Conservation (phyloP, 2,113 vertebrate species). For the Silurus asotus region DNA sequence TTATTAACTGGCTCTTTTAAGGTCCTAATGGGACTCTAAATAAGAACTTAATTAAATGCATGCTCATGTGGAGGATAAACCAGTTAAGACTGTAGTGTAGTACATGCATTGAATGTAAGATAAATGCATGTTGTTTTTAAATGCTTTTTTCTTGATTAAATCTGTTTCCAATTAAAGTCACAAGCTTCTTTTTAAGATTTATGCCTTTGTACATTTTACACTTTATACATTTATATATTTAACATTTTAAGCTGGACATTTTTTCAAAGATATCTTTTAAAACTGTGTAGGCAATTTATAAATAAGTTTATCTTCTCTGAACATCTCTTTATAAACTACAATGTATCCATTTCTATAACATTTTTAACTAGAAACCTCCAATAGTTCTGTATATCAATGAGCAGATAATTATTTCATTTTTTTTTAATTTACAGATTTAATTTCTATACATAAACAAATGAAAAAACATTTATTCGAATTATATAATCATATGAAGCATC, state of each 20-base stretch:
- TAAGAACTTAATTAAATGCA: conserved; percentile 5
- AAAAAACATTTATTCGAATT: background rate
- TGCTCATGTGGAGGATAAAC: background rate
- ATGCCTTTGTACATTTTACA: no score
- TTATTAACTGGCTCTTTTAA: background rate
- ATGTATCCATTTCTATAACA: no score
- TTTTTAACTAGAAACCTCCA: no score
- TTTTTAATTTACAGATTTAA: no score
- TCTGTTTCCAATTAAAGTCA: background rate
- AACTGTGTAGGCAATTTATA: no score
- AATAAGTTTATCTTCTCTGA: no score
- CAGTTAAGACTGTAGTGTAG: background rate
- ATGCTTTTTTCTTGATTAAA: background rate
- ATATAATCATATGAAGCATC: background rate
- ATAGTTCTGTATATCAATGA: no score
- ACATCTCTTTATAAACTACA: no score
- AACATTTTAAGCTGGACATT: no score
- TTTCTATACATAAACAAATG: background rate
- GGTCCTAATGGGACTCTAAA: background rate
- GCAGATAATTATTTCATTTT: no score
- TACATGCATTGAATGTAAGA: background rate
- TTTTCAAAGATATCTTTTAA: no score
- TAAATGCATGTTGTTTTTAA: background rate
- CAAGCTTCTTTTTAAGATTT: background rate
- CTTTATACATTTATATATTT: no score